phyloP scores from a whole-genome alignment of 2,113 vertebrate species.

The Antechinus flavipes region DNA sequence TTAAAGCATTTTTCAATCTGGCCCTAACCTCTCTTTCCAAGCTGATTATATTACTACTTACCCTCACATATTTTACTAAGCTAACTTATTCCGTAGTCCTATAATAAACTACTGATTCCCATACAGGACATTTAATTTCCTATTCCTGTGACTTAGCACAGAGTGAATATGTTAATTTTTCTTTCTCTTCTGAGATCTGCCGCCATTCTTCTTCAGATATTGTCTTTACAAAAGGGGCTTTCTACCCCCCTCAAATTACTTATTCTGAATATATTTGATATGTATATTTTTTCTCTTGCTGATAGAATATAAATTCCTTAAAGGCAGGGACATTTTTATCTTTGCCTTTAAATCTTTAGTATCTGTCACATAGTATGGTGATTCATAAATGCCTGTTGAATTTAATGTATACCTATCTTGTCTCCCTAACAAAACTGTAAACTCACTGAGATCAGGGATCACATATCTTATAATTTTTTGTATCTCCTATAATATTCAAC shows the following conservation, averaged over 20 bases:
- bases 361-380: not conserved
- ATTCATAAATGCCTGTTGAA: not conserved
- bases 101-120: not conserved
- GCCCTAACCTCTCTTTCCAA: not conserved
- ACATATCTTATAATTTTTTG: not conserved
- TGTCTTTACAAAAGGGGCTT: not conserved
- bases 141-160: not conserved
- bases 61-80: not conserved
- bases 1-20: not conserved
- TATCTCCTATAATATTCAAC: not conserved
- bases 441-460: not conserved
- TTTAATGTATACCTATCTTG: not conserved
- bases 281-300: not conserved
- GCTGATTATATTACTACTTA: not conserved
- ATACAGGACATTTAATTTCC: not conserved
- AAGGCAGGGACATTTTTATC: not conserved
- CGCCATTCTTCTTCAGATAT: not conserved
- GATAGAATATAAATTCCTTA: not conserved
- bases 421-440: not conserved
- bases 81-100: not conserved
- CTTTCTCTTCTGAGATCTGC: not conserved
- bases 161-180: not conserved
- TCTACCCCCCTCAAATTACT: not conserved
- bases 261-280: not conserved
- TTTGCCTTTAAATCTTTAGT: not conserved